phyloP scores from a whole-genome alignment of 2,113 vertebrate genomes.

The Progne subis region DNA sequence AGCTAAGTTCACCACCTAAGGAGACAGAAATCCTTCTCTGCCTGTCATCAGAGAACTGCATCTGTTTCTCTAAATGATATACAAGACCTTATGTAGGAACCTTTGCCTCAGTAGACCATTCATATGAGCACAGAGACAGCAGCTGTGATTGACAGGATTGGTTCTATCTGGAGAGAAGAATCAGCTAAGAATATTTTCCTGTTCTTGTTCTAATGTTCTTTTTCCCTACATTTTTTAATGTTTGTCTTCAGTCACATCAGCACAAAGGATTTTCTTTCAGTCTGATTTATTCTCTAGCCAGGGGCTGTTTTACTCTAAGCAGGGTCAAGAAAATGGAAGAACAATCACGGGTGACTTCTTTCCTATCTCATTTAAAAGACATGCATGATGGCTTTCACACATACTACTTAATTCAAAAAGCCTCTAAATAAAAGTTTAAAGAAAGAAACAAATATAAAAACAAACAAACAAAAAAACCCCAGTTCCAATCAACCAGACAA shows the following conservation, averaged over 20 bases:
- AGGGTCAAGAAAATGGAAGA: neutral
- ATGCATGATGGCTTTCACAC: neutral
- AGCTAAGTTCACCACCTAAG: constrained; percentile 28
- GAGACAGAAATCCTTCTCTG: constrained; percentile 36
- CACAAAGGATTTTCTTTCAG: neutral
- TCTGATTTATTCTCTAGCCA: neutral
- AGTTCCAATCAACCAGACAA: neutral
- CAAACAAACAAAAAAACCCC: neutral
- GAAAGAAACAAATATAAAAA: neutral
- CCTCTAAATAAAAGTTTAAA: neutral
- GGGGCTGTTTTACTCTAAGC: neutral
- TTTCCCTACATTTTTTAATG: neutral
- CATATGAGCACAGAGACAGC: neutral
- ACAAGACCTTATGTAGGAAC: neutral
- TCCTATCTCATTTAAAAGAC: neutral
- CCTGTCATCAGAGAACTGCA: constrained; percentile 21
- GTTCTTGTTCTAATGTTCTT: neutral
- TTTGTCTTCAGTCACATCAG: neutral
- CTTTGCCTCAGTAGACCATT: neutral
- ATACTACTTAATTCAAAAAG: neutral
- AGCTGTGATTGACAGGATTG: neutral
- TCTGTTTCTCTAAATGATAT: constrained; percentile 34
- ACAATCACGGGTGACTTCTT: neutral
- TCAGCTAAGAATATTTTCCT: neutral
- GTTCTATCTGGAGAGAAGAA: neutral